These are phyloP conservation scores for Falco novaeseelandiae DNA, from an alignment of 2,797 vertebrate species.

Conservation along the genomic window DNA sequence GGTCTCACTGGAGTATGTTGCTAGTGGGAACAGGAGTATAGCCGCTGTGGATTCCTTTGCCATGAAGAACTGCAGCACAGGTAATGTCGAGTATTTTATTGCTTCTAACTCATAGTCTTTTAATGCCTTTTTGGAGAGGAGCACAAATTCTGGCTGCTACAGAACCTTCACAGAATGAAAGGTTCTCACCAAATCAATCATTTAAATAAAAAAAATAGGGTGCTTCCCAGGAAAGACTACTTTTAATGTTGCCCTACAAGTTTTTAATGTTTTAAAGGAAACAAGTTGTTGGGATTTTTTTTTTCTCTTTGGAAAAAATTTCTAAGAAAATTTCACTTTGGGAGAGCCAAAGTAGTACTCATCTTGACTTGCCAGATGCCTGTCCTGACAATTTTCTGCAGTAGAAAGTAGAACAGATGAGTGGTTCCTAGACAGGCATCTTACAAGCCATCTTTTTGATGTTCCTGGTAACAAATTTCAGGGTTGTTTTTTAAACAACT, in stretches of 20 bases:
- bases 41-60: conserved; percentile 79
- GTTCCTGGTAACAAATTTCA: neutral
- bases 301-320: neutral
- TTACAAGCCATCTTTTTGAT: neutral
- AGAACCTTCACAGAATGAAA: neutral
- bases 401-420: neutral
- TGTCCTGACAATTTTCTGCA: neutral
- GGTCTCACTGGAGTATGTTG: conserved; percentile 78
- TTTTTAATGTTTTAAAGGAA: neutral
- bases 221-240: neutral
- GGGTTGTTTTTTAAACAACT: neutral
- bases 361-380: neutral
- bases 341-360: neutral
- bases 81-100: conserved; percentile 46
- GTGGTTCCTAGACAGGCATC: neutral
- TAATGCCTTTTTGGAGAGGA: neutral
- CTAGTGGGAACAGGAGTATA: conserved; percentile 68
- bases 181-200: neutral
- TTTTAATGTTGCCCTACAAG: neutral
- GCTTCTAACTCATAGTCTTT: neutral
- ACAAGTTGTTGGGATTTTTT: fast-evolving
- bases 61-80: conserved; percentile 82
- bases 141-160: neutral
- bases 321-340: neutral
- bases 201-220: neutral